Evolutionary conservation across 1,140 invertebrate species (phyloP), one percentile per base, ranked within the genome.

Genomic region (Calephelis virginiensis): DNA sequence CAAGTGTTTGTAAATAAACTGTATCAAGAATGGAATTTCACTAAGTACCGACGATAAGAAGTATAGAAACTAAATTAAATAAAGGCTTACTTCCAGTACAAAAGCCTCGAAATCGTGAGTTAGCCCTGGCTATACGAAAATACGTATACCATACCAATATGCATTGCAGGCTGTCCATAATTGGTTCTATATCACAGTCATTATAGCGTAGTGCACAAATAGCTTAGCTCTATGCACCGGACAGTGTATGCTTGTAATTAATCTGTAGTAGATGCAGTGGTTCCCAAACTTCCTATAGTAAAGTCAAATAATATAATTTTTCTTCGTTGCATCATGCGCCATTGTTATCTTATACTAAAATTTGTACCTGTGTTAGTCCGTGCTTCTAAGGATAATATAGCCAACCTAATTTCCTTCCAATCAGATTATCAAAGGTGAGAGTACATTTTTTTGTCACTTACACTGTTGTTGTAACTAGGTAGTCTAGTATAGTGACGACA

Each of bases 201-300:
- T 59, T 59, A 59, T 59, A 59, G 28, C 53, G 28, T 11, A n/a
- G 53, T 38, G 28, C 53, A 59, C 53, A 59, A 59, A 59, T 59
- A 59, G 53, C 53, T 59, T 59, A 59, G 53, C 53, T 38, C 53
- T 59, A 59, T 59, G 53, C 28, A 10, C 53, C 37, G 53, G 53
- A 59, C 28, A 59, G 10, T 56, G 12, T 56, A 37, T 11, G 50
- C 50, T 56, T 56, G 50, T 56, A 56, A 56, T 56, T 56, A 56
- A 56, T 56, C 28, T 56, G 50, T 56, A 56, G 17, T 56, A 11
- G 6, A 12, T 11, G 5, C 50, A 37, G 11, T 14, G 50, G 28
- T 28, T 56, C 28, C 9, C 14, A 56, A 56, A 56, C 50, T 56
- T 56, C 10, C 9, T 53, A 4, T 10, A 6, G 28, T 28, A 28